Conservation (phyloP, 2,113 vertebrate species). For the Tangachromis dhanisi region DNA sequence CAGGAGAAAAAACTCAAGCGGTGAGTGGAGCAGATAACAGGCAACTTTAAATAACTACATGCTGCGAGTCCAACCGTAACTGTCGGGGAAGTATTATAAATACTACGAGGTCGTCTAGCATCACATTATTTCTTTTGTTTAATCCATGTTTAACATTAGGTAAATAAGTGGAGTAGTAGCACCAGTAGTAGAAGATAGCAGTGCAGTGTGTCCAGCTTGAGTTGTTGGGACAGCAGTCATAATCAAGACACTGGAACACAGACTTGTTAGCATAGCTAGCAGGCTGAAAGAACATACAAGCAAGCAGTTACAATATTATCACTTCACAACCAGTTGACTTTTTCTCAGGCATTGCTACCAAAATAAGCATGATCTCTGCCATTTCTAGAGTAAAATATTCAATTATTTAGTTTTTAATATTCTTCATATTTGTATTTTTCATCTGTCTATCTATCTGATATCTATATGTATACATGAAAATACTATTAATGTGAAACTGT, state of each 20-base stretch:
- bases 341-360: not conserved
- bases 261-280: not conserved
- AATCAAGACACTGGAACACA: not conserved
- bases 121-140: not conserved
- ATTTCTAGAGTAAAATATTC: not conserved
- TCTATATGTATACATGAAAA: not conserved
- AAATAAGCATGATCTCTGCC: accelerated
- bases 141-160: not conserved
- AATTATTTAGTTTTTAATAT: not conserved
- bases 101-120: not conserved
- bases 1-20: not conserved
- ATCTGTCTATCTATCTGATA: not conserved
- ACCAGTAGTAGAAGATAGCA: not conserved
- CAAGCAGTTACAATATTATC: not conserved
- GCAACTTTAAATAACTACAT: not conserved
- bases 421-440: not conserved
- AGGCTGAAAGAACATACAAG: accelerated
- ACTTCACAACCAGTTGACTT: not conserved
- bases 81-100: not conserved
- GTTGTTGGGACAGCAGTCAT: not conserved
- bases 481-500: not conserved
- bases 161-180: not conserved
- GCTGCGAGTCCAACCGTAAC: not conserved
- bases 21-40: too few relatives aligned
- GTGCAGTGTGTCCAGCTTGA: not conserved